phyloP scores from a whole-genome alignment of 1,140 invertebrate genomes.

The Telenomus remus region DNA sequence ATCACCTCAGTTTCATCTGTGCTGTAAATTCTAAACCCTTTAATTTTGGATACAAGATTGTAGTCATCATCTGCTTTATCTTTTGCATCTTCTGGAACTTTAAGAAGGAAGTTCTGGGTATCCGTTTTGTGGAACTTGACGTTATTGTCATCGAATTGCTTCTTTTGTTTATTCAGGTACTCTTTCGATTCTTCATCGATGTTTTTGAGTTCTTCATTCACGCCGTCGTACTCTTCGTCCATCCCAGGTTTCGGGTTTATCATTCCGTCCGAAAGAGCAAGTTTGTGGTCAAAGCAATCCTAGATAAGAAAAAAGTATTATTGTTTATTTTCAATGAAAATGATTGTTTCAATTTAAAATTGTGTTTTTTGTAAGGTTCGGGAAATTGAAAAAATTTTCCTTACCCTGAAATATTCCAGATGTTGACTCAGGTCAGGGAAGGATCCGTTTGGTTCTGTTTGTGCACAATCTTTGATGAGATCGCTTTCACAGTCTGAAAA shows the following conservation, averaged over 20 bases:
- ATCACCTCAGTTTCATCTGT: slow-evolving; percentile 84
- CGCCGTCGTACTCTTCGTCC: slow-evolving; percentile 91
- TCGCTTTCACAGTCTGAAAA: slow-evolving; percentile 73
- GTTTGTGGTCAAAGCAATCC: slow-evolving; percentile 91
- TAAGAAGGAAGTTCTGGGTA: slow-evolving; percentile 94
- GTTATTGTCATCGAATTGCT: slow-evolving; percentile 77
- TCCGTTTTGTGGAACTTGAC: slow-evolving; percentile 88
- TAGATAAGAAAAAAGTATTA: slow-evolving; percentile 63
- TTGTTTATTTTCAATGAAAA: not conserved
- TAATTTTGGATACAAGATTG: slow-evolving; percentile 87
- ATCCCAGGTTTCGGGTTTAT: slow-evolving; percentile 92
- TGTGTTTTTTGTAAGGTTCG: too few relatives aligned
- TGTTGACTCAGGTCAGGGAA: slow-evolving; percentile 86
- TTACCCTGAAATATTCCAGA: slow-evolving; percentile 89
- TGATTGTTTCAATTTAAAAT: not conserved
- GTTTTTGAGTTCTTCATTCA: slow-evolving; percentile 79
- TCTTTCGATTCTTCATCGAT: slow-evolving; percentile 83
- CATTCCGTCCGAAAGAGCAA: slow-evolving; percentile 88
- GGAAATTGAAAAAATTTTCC: too few relatives aligned
- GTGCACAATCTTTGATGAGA: slow-evolving; percentile 78
- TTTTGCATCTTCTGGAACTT: slow-evolving; percentile 87
- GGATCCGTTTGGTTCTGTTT: slow-evolving; percentile 78
- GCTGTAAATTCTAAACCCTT: slow-evolving; percentile 91
- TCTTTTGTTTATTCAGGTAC: slow-evolving; percentile 84
- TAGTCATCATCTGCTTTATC: slow-evolving; percentile 84